phyloP scores from a whole-genome alignment of 2,888 invertebrate species.

The Chironomus riparius region DNA sequence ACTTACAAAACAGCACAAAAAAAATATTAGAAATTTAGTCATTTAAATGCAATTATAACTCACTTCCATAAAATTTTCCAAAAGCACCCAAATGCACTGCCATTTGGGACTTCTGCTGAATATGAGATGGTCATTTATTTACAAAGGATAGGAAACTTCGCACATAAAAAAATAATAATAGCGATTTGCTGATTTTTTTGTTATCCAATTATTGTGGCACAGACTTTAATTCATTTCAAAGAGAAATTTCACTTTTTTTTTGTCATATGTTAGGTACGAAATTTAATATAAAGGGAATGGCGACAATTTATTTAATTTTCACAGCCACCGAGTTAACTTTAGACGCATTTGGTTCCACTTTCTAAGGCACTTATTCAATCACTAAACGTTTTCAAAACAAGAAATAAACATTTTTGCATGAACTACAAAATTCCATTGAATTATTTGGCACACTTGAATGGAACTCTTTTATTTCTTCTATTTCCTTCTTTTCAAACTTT shows the following conservation, averaged over 20 bases:
- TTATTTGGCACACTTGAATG: background rate
- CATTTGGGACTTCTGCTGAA: slow-evolving; percentile 83
- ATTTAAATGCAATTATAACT: slow-evolving; percentile 40
- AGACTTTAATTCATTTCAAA: background rate
- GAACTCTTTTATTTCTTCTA: background rate
- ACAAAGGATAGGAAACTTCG: too few relatives aligned
- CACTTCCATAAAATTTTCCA: slow-evolving; percentile 83
- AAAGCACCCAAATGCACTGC: slow-evolving; percentile 87
- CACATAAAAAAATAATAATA: too few relatives aligned
- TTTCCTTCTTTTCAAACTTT: too few relatives aligned
- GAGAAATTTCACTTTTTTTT: too few relatives aligned
- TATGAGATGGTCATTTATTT: slow-evolving; percentile 74
- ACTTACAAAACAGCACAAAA: too few relatives aligned
- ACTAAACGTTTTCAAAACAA: too few relatives aligned
- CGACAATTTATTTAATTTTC: too few relatives aligned
- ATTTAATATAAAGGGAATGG: too few relatives aligned
- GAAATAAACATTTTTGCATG: background rate
- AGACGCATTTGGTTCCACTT: too few relatives aligned
- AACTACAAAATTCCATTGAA: background rate
- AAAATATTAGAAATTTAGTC: background rate
- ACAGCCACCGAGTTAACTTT: too few relatives aligned
- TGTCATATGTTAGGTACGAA: too few relatives aligned
- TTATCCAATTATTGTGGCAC: background rate
- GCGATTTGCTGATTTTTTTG: background rate
- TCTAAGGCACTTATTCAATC: too few relatives aligned